phyloP scores from a whole-genome alignment of 2,888 invertebrate genomes.

The Schizaphis graminum region DNA sequence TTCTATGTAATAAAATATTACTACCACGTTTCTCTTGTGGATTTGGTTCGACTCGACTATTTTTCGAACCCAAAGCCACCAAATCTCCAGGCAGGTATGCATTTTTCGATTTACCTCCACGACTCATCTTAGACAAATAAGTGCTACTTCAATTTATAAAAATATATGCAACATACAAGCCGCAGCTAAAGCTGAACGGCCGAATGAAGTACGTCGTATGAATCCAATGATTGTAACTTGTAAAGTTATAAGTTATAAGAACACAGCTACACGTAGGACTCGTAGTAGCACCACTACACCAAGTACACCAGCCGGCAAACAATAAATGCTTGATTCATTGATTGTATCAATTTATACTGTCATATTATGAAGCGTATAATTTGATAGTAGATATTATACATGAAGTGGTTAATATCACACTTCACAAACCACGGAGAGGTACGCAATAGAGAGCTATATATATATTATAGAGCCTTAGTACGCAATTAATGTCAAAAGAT shows the following conservation, averaged over 20 bases:
- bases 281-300: background rate
- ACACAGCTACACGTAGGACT: background rate
- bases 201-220: background rate
- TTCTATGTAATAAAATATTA: slow-evolving; percentile 58
- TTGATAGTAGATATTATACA: background rate
- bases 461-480: no score
- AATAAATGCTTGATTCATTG: background rate
- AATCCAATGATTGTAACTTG: background rate
- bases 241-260: background rate
- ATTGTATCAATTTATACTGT: background rate
- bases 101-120: slow-evolving; percentile 82
- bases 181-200: background rate
- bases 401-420: background rate
- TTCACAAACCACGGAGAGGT: no score
- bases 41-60: slow-evolving; percentile 75
- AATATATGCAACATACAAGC: background rate
- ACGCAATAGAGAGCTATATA: no score
- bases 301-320: background rate
- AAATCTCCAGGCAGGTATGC: slow-evolving; percentile 86
- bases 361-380: background rate
- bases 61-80: slow-evolving; percentile 86
- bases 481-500: no score
- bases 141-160: background rate
- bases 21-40: slow-evolving; percentile 69
- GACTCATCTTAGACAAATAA: slow-evolving; percentile 69